phyloP scores from a whole-genome alignment of 2,113 vertebrate species.

The Centropus unirufus region DNA sequence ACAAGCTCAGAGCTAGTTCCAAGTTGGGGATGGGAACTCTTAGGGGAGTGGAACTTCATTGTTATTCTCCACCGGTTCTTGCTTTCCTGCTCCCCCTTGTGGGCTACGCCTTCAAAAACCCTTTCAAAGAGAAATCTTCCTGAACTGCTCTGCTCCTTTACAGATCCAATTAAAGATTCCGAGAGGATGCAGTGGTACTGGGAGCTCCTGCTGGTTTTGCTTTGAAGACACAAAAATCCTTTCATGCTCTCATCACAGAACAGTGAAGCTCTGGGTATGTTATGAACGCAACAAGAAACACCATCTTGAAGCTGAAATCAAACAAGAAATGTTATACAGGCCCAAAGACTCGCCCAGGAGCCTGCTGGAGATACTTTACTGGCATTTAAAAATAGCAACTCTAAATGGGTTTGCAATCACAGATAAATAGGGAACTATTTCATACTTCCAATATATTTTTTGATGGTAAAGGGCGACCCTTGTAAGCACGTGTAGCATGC shows the following conservation, averaged over 20 bases:
- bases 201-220: conserved; percentile 76
- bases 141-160: background rate
- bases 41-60: background rate
- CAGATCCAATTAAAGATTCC: conserved; percentile 70
- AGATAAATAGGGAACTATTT: background rate
- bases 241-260: conserved; percentile 61
- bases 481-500: background rate
- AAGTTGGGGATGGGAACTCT: background rate
- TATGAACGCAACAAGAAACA: background rate
- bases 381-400: background rate
- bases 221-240: conserved; percentile 71
- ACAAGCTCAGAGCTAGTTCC: no score
- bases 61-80: background rate
- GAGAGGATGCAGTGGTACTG: conserved; percentile 40
- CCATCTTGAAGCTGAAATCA: background rate
- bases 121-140: background rate
- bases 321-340: background rate
- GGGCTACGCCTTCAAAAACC: background rate
- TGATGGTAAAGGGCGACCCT: background rate
- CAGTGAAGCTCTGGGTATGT: conserved; percentile 73
- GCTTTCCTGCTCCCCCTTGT: background rate
- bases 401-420: background rate
- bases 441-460: background rate
- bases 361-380: background rate
- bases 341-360: background rate